A percentile compares a stretch with the other conserved stretches of the same genome.
These are phyloP conservation scores for Cyclopterus lumpus DNA, from an alignment of 2,797 vertebrate species.

Conservation along the genomic window DNA sequence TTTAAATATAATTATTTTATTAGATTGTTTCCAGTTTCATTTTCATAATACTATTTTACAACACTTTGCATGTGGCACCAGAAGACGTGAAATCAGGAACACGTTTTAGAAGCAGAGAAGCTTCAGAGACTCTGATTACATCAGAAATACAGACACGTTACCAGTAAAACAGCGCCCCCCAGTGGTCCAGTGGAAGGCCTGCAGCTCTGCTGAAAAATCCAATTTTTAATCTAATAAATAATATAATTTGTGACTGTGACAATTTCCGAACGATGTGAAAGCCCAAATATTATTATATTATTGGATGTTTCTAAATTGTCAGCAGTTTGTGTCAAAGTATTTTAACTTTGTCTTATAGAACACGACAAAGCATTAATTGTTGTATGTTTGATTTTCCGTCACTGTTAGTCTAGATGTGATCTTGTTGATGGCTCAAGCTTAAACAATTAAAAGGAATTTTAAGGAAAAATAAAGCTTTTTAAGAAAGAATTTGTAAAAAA, in stretches of 20 bases:
- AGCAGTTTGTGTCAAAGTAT: too few species aligned
- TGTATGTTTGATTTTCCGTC: neutral
- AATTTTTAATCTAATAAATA: neutral
- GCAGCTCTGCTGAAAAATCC: neutral
- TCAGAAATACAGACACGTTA: neutral
- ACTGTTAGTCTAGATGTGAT: neutral
- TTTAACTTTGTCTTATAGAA: neutral
- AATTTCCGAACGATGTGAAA: neutral
- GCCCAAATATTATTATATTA: too few species aligned
- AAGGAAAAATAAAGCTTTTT: too few species aligned
- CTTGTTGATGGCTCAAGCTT: neutral
- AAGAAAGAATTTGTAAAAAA: too few species aligned
- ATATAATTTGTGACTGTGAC: neutral
- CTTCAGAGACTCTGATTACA: neutral
- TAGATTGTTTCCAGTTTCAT: neutral
- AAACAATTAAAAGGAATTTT: too few species aligned
- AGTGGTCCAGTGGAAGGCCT: constrained; percentile 2
- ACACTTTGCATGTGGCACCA: neutral
- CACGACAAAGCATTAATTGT: constrained; percentile 3
- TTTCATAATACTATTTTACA: neutral
- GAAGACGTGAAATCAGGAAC: neutral
- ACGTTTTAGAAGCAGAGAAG: neutral
- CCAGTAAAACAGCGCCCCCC: neutral
- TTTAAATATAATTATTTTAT: neutral
- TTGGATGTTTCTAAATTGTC: too few species aligned